phyloP scores from a whole-genome alignment of 2,797 vertebrate species.

The Propithecus perrieri region DNA sequence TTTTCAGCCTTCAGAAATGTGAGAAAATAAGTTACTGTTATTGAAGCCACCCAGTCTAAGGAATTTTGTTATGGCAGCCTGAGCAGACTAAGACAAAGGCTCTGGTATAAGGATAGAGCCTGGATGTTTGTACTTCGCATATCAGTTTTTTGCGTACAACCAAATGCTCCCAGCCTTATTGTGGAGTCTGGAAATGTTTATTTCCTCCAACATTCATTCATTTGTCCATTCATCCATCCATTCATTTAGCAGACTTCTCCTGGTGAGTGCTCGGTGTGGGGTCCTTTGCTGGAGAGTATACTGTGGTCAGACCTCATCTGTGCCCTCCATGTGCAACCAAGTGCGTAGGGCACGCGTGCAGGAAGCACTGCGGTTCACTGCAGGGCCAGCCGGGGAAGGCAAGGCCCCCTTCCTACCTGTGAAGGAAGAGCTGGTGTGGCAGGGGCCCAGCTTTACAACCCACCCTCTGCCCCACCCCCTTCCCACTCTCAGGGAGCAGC shows the following conservation, averaged over 20 bases:
- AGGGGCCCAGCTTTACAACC: neutral
- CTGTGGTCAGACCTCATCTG: neutral
- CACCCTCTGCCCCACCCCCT: rapidly evolving
- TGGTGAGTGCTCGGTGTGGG: neutral
- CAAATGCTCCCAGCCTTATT: neutral
- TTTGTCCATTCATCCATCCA: neutral
- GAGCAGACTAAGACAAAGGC: neutral
- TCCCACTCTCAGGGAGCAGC: neutral
- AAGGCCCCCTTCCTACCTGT: neutral
- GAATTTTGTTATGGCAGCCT: neutral
- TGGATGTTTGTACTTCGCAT: neutral
- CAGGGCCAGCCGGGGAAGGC: neutral
- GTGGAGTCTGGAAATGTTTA: neutral
- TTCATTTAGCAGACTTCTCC: neutral
- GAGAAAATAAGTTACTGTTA: neutral
- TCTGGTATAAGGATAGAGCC: neutral
- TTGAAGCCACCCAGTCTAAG: neutral
- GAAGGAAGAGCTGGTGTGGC: neutral
- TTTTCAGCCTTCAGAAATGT: neutral
- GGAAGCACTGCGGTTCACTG: no score
- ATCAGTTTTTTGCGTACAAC: neutral
- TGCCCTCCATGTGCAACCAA: neutral
- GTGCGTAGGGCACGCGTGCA: neutral
- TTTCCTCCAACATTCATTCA: neutral
- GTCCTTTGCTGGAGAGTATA: neutral